phyloP scores from a whole-genome alignment of 2,113 vertebrate genomes.

The Proteles cristata region DNA sequence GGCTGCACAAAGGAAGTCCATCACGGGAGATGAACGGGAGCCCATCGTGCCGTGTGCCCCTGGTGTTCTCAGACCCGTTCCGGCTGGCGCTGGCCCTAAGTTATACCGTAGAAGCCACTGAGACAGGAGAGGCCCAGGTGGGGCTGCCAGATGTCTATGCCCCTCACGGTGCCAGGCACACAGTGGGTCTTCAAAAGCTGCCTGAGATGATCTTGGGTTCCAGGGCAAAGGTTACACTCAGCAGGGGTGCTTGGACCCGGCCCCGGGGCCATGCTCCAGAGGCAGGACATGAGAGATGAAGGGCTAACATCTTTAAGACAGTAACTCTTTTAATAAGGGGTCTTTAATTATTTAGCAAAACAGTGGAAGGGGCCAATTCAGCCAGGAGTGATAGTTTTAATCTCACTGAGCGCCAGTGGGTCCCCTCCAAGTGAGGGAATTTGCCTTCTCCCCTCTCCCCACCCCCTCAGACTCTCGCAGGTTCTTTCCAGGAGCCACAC shows the following conservation, averaged over 20 bases:
- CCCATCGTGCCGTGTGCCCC: background rate
- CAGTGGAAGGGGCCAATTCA: constrained; percentile 59
- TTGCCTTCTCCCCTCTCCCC: background rate
- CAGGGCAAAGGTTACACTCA: background rate
- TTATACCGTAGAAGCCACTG: fast-evolving
- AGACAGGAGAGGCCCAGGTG: background rate
- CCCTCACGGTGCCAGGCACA: background rate
- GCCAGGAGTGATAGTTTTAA: constrained; percentile 78
- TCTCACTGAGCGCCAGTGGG: background rate
- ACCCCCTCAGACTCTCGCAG: background rate
- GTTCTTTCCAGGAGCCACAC: background rate
- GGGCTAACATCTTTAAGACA: constrained; percentile 68
- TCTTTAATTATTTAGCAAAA: constrained; percentile 83
- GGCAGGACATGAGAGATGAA: constrained; percentile 11
- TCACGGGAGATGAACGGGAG: fast-evolving
- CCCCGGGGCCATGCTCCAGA: background rate
- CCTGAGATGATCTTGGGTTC: background rate
- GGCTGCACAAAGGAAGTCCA: background rate
- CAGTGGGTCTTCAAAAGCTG: background rate
- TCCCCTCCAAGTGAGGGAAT: background rate
- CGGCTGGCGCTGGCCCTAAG: fast-evolving
- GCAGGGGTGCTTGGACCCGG: background rate
- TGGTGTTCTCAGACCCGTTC: fast-evolving
- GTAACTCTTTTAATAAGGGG: constrained; percentile 84
- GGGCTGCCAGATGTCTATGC: background rate